Conservation (phyloP, 2,888 invertebrate species). For the Dichetophora obliterata region DNA sequence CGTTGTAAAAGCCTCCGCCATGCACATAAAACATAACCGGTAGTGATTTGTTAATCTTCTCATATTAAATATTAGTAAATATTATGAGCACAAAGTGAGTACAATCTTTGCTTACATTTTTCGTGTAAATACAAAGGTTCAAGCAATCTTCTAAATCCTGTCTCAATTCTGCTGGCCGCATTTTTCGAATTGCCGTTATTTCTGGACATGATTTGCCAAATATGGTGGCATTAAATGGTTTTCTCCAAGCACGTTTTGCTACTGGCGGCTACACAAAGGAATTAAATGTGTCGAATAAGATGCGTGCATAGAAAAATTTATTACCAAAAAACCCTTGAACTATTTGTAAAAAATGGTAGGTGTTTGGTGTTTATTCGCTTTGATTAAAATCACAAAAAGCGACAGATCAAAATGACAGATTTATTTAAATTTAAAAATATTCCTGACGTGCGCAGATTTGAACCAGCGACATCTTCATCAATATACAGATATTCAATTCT, state of each 20-base stretch:
- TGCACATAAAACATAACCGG: constrained; percentile 71
- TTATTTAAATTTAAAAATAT: no score
- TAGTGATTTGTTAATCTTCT: constrained; percentile 56
- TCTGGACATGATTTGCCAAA: constrained; percentile 66
- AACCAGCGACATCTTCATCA: no score
- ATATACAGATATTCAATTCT: no score
- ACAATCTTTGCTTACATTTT: constrained; percentile 59
- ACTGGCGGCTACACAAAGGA: constrained; percentile 57
- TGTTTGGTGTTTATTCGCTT: no score
- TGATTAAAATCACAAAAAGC: no score
- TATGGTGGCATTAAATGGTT: constrained; percentile 56
- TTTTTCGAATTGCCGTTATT: constrained; percentile 52
- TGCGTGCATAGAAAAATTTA: no score
- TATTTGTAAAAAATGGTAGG: no score
- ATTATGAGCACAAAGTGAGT: no score
- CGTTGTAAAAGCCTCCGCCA: constrained; percentile 69
- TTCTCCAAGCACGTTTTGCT: constrained; percentile 59
- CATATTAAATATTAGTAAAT: neutral
- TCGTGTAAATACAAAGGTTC: constrained; percentile 66
- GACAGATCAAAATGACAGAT: no score
- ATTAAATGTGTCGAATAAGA: no score
- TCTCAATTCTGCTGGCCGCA: constrained; percentile 48
- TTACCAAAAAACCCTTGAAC: no score
- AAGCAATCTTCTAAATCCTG: constrained; percentile 67
- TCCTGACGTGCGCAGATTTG: no score